Percentiles rank a stretch among this genome's conserved stretches.
Conservation (phyloP, 2,797 vertebrate genomes). For the Rhyacichthys aspro region DNA sequence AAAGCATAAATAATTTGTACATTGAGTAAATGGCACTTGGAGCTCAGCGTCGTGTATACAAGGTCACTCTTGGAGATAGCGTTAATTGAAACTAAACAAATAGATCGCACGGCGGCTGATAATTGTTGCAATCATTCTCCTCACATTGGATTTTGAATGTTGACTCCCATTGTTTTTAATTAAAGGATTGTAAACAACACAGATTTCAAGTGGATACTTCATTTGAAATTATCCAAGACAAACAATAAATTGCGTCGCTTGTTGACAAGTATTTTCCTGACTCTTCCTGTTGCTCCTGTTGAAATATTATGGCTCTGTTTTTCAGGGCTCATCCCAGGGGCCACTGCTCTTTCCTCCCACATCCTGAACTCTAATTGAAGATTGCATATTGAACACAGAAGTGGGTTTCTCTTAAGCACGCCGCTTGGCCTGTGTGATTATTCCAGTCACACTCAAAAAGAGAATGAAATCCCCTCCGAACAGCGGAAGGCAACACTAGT, state of each 20-base stretch:
- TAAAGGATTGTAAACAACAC: not conserved
- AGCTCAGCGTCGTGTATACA: not conserved
- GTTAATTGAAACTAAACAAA: conserved; percentile 24
- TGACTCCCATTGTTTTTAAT: conserved; percentile 7
- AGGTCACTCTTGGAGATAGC: conserved; percentile 3
- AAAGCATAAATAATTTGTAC: not conserved
- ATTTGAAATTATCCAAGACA: not conserved
- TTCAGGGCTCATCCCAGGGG: conserved; percentile 16
- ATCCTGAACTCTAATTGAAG: conserved; percentile 46
- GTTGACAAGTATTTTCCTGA: not conserved
- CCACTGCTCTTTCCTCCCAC: conserved; percentile 12
- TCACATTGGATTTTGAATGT: not conserved
- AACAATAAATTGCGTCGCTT: not conserved
- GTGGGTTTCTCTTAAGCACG: conserved; percentile 30
- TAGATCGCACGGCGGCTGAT: not conserved
- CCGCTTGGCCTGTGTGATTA: conserved; percentile 18
- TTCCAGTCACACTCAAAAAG: conserved; percentile 31
- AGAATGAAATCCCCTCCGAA: conserved; percentile 36
- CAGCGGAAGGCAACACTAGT: conserved; percentile 31
- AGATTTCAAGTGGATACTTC: not conserved
- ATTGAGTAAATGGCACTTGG: not conserved
- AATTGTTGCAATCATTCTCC: conserved; percentile 10
- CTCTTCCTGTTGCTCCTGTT: not conserved
- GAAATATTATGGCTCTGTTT: conserved; percentile 21
- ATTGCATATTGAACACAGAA: conserved; percentile 31